Conservation (phyloP, 2,797 vertebrate genomes). For the Sebastes itinus region DNA sequence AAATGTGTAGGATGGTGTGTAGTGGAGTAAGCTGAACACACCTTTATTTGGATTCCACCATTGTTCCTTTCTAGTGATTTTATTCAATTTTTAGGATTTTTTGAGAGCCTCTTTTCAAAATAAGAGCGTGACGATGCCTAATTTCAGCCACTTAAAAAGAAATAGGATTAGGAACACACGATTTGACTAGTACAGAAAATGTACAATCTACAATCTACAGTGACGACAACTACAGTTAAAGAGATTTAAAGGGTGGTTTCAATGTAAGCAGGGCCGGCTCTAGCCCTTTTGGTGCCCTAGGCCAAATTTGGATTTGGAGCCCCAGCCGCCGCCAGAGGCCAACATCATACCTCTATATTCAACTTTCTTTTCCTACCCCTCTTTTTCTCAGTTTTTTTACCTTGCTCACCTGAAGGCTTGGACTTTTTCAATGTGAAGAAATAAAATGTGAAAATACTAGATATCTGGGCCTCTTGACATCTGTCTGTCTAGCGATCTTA, state of each 20-base stretch:
- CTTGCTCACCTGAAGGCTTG: too few species aligned
- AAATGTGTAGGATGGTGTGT: slow-evolving; percentile 28
- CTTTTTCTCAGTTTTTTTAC: too few species aligned
- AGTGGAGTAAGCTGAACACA: slow-evolving; percentile 17
- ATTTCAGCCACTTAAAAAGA: not conserved
- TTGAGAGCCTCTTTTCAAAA: slow-evolving; percentile 2
- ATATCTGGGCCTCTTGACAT: too few species aligned
- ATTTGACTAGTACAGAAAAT: not conserved
- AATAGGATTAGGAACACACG: not conserved
- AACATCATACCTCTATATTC: too few species aligned
- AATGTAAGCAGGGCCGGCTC: not conserved
- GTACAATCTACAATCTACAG: not conserved
- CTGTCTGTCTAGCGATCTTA: too few species aligned
- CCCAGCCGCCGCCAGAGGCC: too few species aligned
- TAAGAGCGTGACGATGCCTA: not conserved
- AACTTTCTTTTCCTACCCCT: too few species aligned
- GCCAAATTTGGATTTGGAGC: too few species aligned
- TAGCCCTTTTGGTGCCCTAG: too few species aligned
- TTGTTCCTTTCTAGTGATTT: slow-evolving; percentile 5
- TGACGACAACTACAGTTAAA: not conserved
- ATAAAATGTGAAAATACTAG: too few species aligned
- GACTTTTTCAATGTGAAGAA: too few species aligned
- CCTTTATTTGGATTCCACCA: slow-evolving; percentile 28
- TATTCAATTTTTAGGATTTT: not conserved
- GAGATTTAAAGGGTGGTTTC: not conserved